These are phyloP conservation scores for Furnarius figulus DNA, from an alignment of 2,113 vertebrate genomes.

Conservation along the genomic window DNA sequence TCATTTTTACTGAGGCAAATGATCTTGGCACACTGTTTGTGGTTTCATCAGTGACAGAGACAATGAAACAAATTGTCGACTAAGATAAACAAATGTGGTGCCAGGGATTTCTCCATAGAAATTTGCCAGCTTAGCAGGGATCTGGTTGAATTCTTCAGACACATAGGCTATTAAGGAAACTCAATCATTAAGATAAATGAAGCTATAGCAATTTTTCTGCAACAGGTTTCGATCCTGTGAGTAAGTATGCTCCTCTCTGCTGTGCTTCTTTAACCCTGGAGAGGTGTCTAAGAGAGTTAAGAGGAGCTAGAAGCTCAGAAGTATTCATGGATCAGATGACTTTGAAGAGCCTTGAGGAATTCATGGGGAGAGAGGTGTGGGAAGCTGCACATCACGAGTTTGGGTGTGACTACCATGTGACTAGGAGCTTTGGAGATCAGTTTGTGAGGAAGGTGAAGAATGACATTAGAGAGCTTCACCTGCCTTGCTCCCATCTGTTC, in stretches of 20 bases:
- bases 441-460: not conserved
- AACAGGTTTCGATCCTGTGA: not conserved
- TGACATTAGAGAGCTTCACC: not conserved
- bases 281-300: not conserved
- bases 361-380: not conserved
- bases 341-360: not conserved
- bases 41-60: conserved; percentile 41
- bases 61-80: conserved; percentile 42
- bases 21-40: conserved; percentile 31
- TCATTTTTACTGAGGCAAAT: conserved; percentile 37
- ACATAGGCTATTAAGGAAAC: not conserved
- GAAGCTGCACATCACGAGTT: not conserved
- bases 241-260: not conserved
- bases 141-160: not conserved
- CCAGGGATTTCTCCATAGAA: conserved; percentile 29
- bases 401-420: not conserved
- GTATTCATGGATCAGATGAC: not conserved
- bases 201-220: not conserved
- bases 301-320: not conserved
- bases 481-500: not conserved
- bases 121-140: not conserved
- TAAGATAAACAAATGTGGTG: conserved; percentile 51
- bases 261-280: not conserved
- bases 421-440: not conserved
- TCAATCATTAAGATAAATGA: not conserved